Base-by-base conservation (phyloP, 2,113 vertebrate genomes). In the Alosa alosa region DNA sequence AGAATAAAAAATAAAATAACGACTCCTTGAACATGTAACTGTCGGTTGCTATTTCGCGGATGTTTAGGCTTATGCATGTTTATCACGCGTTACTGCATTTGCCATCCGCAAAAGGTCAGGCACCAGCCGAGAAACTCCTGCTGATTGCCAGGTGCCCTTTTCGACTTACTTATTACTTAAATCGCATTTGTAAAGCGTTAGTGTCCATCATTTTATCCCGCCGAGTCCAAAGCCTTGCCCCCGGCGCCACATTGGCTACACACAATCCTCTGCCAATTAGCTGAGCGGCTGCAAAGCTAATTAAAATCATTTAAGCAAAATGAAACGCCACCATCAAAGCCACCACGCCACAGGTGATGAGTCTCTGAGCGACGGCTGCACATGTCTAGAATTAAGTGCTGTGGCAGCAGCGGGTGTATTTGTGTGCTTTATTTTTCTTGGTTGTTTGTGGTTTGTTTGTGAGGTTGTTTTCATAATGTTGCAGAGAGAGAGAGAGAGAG, bases 221-320 rank as follows among this genome's bases (percentile, higher is more conserved):
- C 83, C 84, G 87, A 87, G 87, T 86, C 78, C 82, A 89, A 88
- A 91, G 88, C 89, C 87, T 89, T 82, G 91, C 94, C 89, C 84
- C 45, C n/a, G 92, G 92, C 92, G 60, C 44, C 47, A 4, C 52
- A 85, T 86, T 84, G 87, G 83, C 82, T 86, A 83, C 85, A 84
- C 81, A 57, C 81, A 87, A 91, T 87, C 85, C 83, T 82, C 83
- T 91, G 47, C 89, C 92, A 92, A 94, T 94, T 93, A 94, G 91
- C 92, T 84, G 87, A 87, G 25, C 86, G 84, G 84, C 81, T 85
- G 86, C n/a, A 81, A 88, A 91, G 93, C 89, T 93, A 93, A 94
- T 94, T 93, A 89, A 94, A 92, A 89, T 90, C 87, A 92, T 93
- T 93, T 92, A 90, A 92, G 89, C 88, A 88, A 91, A 94, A 94